Percentiles rank a stretch among this genome's conserved stretches.
Evolutionary conservation across 2,797 vertebrate genomes (phyloP).

Genomic region (Gymnoscopelus microlampas): DNA sequence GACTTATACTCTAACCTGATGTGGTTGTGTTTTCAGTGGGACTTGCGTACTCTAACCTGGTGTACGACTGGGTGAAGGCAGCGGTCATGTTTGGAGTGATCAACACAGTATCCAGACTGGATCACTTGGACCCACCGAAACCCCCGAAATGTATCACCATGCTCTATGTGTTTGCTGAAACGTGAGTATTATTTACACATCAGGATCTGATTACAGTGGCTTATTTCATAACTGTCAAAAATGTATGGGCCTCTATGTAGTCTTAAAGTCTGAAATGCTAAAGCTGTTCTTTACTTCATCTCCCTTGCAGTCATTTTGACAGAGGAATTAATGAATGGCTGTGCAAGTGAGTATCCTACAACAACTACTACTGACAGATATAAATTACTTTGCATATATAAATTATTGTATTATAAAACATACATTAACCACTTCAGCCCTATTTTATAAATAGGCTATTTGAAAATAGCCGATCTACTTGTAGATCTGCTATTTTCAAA

Average conservation of each 20-base stretch:
- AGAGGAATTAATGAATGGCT: constrained; percentile 98
- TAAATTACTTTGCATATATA: no score
- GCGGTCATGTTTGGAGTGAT: constrained; percentile 95
- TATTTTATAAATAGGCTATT: no score
- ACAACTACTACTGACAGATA: no score
- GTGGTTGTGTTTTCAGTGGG: constrained; percentile 81
- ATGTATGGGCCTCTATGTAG: background rate
- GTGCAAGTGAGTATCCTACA: constrained; percentile 87
- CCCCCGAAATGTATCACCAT: constrained; percentile 97
- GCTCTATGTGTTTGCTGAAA: constrained; percentile 96
- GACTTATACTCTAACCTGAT: background rate
- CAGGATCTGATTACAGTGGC: background rate
- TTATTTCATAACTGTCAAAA: background rate
- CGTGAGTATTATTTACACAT: constrained; percentile 78
- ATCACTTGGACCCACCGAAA: constrained; percentile 93
- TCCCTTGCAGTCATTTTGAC: constrained; percentile 89
- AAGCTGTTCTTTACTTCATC: background rate
- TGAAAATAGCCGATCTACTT: no score
- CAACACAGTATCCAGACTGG: constrained; percentile 90
- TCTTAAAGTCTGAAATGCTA: background rate
- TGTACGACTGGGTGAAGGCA: constrained; percentile 98
- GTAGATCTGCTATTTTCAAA: no score
- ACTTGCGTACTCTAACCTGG: constrained; percentile 92
- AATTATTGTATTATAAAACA: no score
- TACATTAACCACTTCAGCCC: no score